Evolutionary conservation across 2,113 vertebrate genomes (phyloP), one percentile per base, ranked within the genome.

Genomic region (Apodemus speciosus): DNA sequence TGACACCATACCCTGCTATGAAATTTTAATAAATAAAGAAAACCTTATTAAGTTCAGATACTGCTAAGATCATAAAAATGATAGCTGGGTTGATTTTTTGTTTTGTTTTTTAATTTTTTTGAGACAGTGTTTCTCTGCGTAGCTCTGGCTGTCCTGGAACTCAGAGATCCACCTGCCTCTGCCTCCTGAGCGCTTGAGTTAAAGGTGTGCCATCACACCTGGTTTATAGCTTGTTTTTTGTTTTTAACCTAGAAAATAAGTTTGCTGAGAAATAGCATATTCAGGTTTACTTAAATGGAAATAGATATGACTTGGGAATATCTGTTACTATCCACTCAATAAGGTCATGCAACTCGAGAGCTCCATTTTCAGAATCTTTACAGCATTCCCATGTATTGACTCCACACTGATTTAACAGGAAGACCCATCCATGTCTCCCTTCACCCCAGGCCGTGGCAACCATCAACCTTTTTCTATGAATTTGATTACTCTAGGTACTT

Each of bases 41-140:
- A 89, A 68, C 5, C 21, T 87, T 71, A 86, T 46, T 92, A 92
- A 94, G 89, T 86, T 87, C 40, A 90, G 38, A 93, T 56, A 77
- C 23, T 40, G 88, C 49, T 83, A 86, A 88, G 75, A 27, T 4
- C 86, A 16, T 0, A 90, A 92, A 93, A 88, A 73, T 62, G 84
- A 58, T 0, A 94, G 32, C 13, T 91, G 38, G 68, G 35, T 49
- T 49, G 66, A n/a, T 23, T 73, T 49, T 25, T 13, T 43, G 21
- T 73, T 25, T 43, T 72, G 20, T 72, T 75, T n/a, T 69, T n/a
- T 20, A 69, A 20, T n/a, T n/a, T 18, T 69, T 69, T 69, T n/a
- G 35, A 68, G 32, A 68, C 66, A 68, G 35, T 16, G 35, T 69
- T 69, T 69, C 66, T 69, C 66, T 69, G 35, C 16, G 15, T 68